Evolutionary conservation across 2,797 vertebrate genomes (phyloP).

Genomic region (Remorina albescens): DNA sequence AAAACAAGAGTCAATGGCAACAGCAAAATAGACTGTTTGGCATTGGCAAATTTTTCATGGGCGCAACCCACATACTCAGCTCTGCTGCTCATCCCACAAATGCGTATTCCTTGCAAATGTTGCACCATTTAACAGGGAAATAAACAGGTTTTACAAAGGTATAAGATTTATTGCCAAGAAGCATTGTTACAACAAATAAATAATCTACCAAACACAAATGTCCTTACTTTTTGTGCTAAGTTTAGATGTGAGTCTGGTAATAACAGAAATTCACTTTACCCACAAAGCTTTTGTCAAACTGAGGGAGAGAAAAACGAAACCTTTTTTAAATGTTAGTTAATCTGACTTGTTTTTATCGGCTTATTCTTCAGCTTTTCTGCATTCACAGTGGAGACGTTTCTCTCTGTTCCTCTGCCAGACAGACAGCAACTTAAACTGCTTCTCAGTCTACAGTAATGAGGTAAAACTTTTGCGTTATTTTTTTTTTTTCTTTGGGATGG

Average conservation of each 20-base stretch:
- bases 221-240: no score
- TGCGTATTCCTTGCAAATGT: no score
- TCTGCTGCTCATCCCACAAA: no score
- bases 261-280: background rate
- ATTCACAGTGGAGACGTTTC: background rate
- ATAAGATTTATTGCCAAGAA: no score
- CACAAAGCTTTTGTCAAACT: background rate
- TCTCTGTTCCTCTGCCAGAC: background rate
- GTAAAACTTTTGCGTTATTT: background rate
- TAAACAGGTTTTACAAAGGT: no score
- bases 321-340: background rate
- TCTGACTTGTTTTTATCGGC: background rate
- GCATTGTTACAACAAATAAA: no score
- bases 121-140: no score
- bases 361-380: slow-evolving; percentile 1
- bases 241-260: background rate
- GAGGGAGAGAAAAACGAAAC: background rate
- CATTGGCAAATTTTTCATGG: no score
- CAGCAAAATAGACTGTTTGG: no score
- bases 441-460: slow-evolving; percentile 6
- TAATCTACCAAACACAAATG: no score
- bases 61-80: no score
- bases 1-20: no score
- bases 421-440: background rate
- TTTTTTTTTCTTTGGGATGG: background rate